A percentile compares a stretch with the other conserved stretches of the same genome.
Evolutionary conservation across 2,797 vertebrate species (phyloP).

Genomic region (Enteromius afrohamiltoni): DNA sequence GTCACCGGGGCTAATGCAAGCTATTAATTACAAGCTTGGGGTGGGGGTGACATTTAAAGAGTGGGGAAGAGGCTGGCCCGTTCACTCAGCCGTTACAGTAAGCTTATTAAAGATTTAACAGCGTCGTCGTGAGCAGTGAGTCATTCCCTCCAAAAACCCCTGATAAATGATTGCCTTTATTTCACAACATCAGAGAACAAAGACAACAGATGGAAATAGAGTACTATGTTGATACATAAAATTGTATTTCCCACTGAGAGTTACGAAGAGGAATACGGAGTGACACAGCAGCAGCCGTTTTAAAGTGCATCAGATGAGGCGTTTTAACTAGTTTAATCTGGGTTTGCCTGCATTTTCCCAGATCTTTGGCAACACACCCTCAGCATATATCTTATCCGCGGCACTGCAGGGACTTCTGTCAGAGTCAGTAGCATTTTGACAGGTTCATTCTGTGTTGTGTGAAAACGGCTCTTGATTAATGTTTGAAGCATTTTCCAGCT

Average conservation of each 20-base stretch:
- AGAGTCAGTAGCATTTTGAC: constrained; percentile 24
- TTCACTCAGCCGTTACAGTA: constrained; percentile 35
- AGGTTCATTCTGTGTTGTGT: constrained; percentile 34
- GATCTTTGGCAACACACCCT: background rate
- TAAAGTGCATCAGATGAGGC: constrained; percentile 10
- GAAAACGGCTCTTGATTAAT: constrained; percentile 39
- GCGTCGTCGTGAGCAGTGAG: background rate
- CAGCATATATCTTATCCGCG: constrained; percentile 1
- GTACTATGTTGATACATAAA: background rate
- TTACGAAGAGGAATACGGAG: background rate
- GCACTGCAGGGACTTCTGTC: constrained; percentile 33
- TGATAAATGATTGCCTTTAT: constrained; percentile 18
- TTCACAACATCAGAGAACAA: constrained; percentile 37
- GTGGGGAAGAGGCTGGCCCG: constrained; percentile 49
- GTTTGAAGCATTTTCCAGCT: constrained; percentile 56
- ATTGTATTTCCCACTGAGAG: background rate
- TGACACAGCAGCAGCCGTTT: background rate
- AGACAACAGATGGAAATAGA: constrained; percentile 28
- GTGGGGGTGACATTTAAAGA: constrained; percentile 66
- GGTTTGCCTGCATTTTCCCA: background rate
- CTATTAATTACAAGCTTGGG: constrained; percentile 69
- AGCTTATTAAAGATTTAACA: constrained; percentile 45
- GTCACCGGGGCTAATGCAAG: constrained; percentile 69
- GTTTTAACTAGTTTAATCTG: background rate
- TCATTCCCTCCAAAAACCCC: constrained; percentile 7